A percentile compares a stretch with the other conserved stretches of the same genome.
These are phyloP conservation scores for Ibycter americanus DNA, from an alignment of 2,797 vertebrate genomes.

Conservation along the genomic window DNA sequence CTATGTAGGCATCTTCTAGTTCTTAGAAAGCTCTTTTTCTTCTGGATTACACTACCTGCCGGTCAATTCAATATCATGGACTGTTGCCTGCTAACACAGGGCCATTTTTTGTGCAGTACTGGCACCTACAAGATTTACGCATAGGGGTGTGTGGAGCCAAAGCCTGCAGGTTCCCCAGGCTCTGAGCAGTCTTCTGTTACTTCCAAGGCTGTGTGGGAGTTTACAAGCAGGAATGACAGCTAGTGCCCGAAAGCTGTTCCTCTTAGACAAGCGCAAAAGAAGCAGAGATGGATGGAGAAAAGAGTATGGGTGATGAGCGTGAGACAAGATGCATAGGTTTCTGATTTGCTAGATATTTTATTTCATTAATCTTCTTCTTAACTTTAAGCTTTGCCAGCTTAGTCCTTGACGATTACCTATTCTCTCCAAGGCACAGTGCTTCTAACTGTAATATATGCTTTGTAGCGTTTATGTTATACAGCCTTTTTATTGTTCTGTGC, in stretches of 20 bases:
- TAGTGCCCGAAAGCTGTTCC: neutral
- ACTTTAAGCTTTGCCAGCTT: neutral
- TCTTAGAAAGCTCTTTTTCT: neutral
- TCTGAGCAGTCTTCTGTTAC: neutral
- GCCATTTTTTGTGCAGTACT: neutral
- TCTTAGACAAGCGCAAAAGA: neutral
- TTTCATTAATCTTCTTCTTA: neutral
- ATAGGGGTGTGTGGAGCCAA: neutral
- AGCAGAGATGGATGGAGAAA: neutral
- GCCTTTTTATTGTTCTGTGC: neutral
- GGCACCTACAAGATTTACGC: neutral
- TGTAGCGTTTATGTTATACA: neutral
- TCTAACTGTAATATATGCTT: neutral
- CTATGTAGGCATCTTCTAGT: neutral
- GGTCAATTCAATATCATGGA: rapidly evolving
- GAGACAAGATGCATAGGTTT: neutral
- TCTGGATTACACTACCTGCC: neutral
- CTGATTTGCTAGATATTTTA: neutral
- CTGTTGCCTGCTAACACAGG: neutral
- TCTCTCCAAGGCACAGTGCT: neutral
- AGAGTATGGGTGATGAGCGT: neutral
- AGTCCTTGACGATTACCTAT: neutral
- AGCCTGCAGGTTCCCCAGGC: neutral
- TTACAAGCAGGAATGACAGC: neutral
- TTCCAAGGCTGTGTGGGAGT: neutral